Base-by-base conservation (phyloP, 37 sponge, comb jelly and placozoan genomes). In the Halisarca cf. caerulea region DNA sequence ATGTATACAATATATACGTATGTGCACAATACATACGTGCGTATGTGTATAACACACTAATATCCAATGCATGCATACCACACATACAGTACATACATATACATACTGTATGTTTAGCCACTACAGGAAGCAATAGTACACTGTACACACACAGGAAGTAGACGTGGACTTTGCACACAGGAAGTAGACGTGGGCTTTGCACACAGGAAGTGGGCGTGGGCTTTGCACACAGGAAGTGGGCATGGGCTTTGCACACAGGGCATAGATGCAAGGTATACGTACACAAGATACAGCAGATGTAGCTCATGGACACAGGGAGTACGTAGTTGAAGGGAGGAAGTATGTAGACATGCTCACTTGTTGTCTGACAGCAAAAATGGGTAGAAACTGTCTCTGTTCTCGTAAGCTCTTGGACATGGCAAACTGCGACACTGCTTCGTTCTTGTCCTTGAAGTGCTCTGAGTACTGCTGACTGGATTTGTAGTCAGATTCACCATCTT, bases 381-480 rank as follows among this genome's bases (percentile, higher is more conserved):
- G 99, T 5, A 99, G 85, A 66, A 86, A 99, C 81, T 99, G 89
- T 41, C 94, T 79, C 86, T 99, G 99, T 42, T 99, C 94, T 66
- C 89, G 87, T 18, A 99, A 37, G 17, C 92, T 94, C 80, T 94
- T 97, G 68, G 73, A 87, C 85, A 86, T 93, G 53, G 99, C 95
- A 87, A 99, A 99, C 34, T 84, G 53, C 58, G 97, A 96, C 33
- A 88, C 91, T 59, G 97, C 99, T 47, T 95, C 90, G 18, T 82
- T 88, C 59, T 81, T 88, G 3, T 66, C 89, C 47, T 91, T 72
- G 78, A 99, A 90, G 88, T 99, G 97, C 14, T 95, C 91, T 34
- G 97, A 82, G 78, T 97, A 99, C 81, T 96, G 94, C 38, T 97
- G 97, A 30, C 75, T 87, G 34, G 95, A 93, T 85, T 93, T 93